Evolutionary conservation across 64 coral and sea anemone genomes (phyloP).

Genomic region (Platygyra sinensis): DNA sequence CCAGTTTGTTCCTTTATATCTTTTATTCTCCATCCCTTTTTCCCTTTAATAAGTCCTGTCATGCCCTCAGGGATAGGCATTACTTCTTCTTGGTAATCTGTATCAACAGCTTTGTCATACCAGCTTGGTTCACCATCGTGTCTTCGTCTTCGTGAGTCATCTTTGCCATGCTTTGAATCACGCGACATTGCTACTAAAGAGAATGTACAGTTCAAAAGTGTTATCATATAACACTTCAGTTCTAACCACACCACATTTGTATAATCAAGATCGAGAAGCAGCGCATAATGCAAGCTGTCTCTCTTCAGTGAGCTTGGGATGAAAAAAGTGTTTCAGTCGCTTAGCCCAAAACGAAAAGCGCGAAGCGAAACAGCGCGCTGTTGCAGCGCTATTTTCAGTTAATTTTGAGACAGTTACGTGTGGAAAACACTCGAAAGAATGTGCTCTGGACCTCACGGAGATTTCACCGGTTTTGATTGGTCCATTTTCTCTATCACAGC

Average conservation of each 20-base stretch:
- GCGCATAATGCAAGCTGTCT: too few species aligned
- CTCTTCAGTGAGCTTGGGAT: too few species aligned
- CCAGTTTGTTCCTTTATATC: background rate
- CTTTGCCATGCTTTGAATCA: background rate
- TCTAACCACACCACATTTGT: background rate
- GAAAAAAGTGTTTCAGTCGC: too few species aligned
- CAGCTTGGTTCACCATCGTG: conserved; percentile 2
- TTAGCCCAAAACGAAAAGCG: too few species aligned
- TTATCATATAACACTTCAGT: background rate
- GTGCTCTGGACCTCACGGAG: too few species aligned
- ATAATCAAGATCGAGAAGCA: too few species aligned
- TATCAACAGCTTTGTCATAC: conserved; percentile 1
- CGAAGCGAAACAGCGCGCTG: too few species aligned
- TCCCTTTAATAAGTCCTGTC: background rate
- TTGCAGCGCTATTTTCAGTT: too few species aligned
- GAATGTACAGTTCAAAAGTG: background rate
- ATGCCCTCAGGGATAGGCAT: background rate
- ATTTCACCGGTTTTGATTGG: too few species aligned
- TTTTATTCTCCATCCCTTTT: background rate
- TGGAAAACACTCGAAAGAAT: too few species aligned
- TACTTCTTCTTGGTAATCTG: background rate
- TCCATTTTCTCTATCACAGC: too few species aligned
- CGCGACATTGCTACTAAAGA: background rate
- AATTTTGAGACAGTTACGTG: too few species aligned
- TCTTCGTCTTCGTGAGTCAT: background rate